Evolutionary conservation across 2,888 invertebrate genomes (phyloP), one percentile per base, ranked within the genome.

Genomic region (Eupeodes latifasciatus): DNA sequence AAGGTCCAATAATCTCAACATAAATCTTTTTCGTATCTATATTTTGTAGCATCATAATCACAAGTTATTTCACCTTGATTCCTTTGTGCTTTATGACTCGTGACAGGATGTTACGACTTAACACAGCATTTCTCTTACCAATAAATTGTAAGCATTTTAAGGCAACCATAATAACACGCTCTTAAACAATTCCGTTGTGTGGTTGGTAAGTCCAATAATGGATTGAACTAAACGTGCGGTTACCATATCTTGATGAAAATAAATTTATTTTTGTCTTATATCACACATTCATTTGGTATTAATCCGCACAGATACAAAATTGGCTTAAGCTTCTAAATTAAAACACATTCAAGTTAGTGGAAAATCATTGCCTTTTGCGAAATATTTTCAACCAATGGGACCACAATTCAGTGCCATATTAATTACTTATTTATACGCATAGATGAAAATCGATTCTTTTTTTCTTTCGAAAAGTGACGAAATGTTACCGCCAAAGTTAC

Each of bases 391-490:
- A 55, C 36, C 27, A 62, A 62, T 80, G 69, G 44, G 55, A 55
- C 40, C 72, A 34, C 72, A 64, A n/a, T 44, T 64, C 72, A 72
- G 72, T 72, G 79, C 27, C 51, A 51, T 53, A 64, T 79, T 72
- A 80, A 69, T 78, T 72, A 14, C n/a, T 27, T 71, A 62, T 55
- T 71, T 71, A 44, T 34, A 57, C 44, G 27, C 4, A 36, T 10
- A 62, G 53, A 49, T 59, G 19, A 27, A 82, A 51, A 49, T 36
- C 6, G 12, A 40, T 5, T 9, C 9, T 12, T 57, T 27, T 12
- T 82, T 49, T 40, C 14, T 19, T 61, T 64, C 11, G 16, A 11
- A 53, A 61, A 57, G 44, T 79, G 51, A 34, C 36, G 44, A 64
- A 72, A 71, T 57, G 16, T 9, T 66, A 53, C 64, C 72, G 53